Evolutionary conservation across 2,113 vertebrate genomes (phyloP), one percentile per base, ranked within the genome.

Genomic region (Anser cygnoides): DNA sequence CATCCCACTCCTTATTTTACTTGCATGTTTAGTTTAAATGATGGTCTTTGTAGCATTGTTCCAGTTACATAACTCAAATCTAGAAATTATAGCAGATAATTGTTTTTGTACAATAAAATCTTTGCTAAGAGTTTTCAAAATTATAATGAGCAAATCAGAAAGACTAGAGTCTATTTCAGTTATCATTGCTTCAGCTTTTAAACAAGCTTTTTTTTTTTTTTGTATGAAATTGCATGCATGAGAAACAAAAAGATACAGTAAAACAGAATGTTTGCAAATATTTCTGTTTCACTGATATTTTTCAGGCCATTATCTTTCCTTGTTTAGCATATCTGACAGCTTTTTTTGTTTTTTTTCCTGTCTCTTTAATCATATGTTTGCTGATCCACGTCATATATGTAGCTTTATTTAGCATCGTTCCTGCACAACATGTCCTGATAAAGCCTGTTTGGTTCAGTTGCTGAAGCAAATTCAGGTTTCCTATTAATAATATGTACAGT

Each of bases 341-440:
- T 26, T 81, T 77, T 23, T 39, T 76, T 39, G 37, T 37, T 46
- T 46, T 46, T 49, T 49, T 21, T 5, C 37, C 37, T 58, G 1
- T 33, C 2, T 25, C 4, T 57, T 50, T 87, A 74, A 58, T 77
- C 3, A 55, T 35, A 33, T 3, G 5, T 43, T 33, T 72, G 67
- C 19, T 43, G 1, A 0, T 19, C 15, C 1, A 0, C 67, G 16
- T 49, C 31, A 39, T 5, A 75, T 41, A 52, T 43, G 6, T n/a
- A 66, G 41, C 26, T 76, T 86, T 46, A 19, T 87, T 23, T 61
- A 57, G 8, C 25, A 37, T 21, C 1, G 0, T 9, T 77, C 16
- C 20, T n/a, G 3, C 62, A 71, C 23, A 59, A 9, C 10, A 28
- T 37, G 9, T 2, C 22, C 11, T 1, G 3, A 1, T 33, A 49